phyloP scores from a whole-genome alignment of 2,888 invertebrate species.

The Caenorhabditis sulstoni region DNA sequence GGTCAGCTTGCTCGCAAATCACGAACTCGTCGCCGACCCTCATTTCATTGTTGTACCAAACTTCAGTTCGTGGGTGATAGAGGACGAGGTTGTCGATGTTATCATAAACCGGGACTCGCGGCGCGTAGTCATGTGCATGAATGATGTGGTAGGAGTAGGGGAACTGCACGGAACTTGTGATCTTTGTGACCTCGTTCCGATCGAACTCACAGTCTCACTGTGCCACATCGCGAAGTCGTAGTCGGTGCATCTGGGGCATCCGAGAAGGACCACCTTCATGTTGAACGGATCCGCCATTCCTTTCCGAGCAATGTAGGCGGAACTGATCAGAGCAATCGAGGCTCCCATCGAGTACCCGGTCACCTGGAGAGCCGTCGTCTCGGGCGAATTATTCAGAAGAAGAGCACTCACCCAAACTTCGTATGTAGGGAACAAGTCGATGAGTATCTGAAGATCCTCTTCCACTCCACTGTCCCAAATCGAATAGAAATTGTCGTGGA shows the following conservation, averaged over 20 bases:
- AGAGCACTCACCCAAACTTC: conserved; percentile 21
- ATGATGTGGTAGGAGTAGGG: conserved; percentile 47
- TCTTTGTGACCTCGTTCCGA: background rate
- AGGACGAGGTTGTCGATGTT: conserved; percentile 35
- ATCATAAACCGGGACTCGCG: conserved; percentile 22
- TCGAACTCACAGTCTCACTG: conserved; percentile 21
- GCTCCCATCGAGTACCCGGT: conserved; percentile 46
- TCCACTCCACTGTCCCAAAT: conserved; percentile 39
- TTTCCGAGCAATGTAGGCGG: conserved; percentile 22
- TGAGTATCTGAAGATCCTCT: conserved; percentile 31
- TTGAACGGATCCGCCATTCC: conserved; percentile 23
- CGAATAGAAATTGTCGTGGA: conserved; percentile 30
- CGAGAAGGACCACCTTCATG: conserved; percentile 37
- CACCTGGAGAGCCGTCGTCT: too few species aligned
- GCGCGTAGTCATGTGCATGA: conserved; percentile 43
- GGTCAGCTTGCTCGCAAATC: conserved; percentile 45
- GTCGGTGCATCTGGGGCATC: conserved; percentile 21
- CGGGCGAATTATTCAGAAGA: too few species aligned
- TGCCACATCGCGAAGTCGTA: conserved; percentile 35
- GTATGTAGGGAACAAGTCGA: conserved; percentile 22
- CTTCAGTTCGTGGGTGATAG: conserved; percentile 39
- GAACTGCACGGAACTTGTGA: conserved; percentile 16
- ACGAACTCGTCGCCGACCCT: conserved; percentile 19
- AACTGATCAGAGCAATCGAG: conserved; percentile 16
- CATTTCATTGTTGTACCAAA: conserved; percentile 56